phyloP scores from a whole-genome alignment of 2,888 invertebrate genomes.

The Alsophila aescularia region DNA sequence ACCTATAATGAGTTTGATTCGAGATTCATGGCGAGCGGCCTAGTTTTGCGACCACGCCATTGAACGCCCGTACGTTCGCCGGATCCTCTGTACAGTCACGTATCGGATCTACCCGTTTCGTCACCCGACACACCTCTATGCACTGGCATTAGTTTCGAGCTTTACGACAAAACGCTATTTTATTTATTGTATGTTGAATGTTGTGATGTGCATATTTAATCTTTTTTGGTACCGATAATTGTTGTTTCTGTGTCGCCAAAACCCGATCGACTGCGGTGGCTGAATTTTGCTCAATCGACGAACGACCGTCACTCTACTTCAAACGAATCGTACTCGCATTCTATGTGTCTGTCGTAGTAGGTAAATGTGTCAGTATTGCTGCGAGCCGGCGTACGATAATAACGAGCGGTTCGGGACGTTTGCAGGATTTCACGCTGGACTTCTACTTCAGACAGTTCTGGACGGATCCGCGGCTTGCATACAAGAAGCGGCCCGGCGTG shows the following conservation, averaged over 20 bases:
- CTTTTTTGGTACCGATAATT: constrained; percentile 21
- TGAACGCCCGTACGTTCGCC: neutral
- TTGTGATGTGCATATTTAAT: constrained; percentile 32
- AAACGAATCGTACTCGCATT: constrained; percentile 20
- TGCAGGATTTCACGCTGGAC: constrained; percentile 96
- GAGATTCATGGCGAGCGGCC: constrained; percentile 1
- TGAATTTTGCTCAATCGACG: constrained; percentile 3
- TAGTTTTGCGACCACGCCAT: neutral
- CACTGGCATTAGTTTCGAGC: constrained; percentile 30
- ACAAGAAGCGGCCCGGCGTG: constrained; percentile 92
- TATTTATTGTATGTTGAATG: constrained; percentile 33
- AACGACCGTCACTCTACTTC: constrained; percentile 3
- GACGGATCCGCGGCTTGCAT: constrained; percentile 96
- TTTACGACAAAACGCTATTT: constrained; percentile 32
- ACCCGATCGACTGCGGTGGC: constrained; percentile 15
- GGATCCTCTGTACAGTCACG: neutral
- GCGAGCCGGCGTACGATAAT: neutral
- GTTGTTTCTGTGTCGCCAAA: constrained; percentile 14
- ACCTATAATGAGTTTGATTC: constrained; percentile 12
- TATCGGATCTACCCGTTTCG: constrained; percentile 8
- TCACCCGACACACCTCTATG: constrained; percentile 17
- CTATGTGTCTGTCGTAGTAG: constrained; percentile 10
- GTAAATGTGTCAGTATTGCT: constrained; percentile 1
- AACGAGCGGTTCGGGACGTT: neutral
- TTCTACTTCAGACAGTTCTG: constrained; percentile 99